Percentiles rank a stretch among this genome's conserved stretches.
Evolutionary conservation across 2,888 invertebrate species (phyloP).

Genomic region (Rhynchonema sp.): DNA sequence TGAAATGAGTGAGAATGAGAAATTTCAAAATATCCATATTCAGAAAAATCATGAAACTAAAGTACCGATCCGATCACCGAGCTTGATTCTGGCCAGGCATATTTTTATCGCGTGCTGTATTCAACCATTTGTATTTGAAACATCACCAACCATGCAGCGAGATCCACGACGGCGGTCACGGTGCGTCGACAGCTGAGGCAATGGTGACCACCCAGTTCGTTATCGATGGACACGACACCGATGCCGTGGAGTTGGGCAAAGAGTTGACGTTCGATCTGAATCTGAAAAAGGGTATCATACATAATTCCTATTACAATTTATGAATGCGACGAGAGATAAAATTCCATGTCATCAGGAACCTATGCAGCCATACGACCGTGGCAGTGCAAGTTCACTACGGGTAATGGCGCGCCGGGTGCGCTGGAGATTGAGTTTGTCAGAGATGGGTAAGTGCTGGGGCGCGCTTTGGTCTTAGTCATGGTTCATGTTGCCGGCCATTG

Average conservation of each 20-base stretch:
- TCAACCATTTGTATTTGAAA: too few relatives aligned
- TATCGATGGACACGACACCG: neutral
- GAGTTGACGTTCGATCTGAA: neutral
- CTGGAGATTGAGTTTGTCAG: neutral
- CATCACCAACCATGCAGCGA: too few relatives aligned
- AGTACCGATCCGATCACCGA: too few relatives aligned
- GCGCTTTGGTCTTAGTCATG: too few relatives aligned
- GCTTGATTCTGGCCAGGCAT: too few relatives aligned
- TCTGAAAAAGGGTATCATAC: neutral
- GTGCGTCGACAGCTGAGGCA: neutral
- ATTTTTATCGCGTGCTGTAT: too few relatives aligned
- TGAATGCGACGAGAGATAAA: neutral
- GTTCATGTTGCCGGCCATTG: too few relatives aligned
- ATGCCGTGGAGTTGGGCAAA: neutral
- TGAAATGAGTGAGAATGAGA: too few relatives aligned
- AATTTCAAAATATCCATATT: too few relatives aligned
- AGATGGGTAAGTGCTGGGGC: neutral
- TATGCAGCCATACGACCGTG: neutral
- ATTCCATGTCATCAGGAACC: neutral
- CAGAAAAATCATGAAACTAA: too few relatives aligned
- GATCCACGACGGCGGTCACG: neutral
- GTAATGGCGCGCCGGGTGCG: neutral
- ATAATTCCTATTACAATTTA: too few relatives aligned
- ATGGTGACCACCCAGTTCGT: neutral
- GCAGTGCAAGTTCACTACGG: neutral